A percentile compares a stretch with the other conserved stretches of the same genome.
phyloP scores from a whole-genome alignment of 2,797 vertebrate genomes.

The Falco rusticolus region DNA sequence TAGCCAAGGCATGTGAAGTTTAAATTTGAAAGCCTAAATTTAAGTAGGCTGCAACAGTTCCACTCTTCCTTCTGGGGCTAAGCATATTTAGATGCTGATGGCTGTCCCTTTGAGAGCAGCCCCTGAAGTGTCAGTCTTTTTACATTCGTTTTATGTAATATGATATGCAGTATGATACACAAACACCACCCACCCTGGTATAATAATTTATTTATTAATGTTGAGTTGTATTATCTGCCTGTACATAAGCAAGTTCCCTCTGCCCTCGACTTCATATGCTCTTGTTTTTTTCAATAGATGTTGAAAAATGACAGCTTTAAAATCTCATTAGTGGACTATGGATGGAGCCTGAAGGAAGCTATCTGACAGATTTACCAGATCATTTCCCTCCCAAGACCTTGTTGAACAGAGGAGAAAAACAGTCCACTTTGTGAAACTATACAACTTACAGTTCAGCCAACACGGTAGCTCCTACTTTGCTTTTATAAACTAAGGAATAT shows the following conservation, averaged over 20 bases:
- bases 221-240: background rate
- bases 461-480: background rate
- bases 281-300: background rate
- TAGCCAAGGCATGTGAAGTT: background rate
- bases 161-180: background rate
- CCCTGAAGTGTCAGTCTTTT: background rate
- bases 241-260: background rate
- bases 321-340: background rate
- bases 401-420: background rate
- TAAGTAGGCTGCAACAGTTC: background rate
- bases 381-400: background rate
- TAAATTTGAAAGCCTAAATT: background rate
- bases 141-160: background rate
- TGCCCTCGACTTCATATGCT: background rate
- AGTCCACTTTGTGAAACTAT: background rate
- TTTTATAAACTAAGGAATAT: background rate
- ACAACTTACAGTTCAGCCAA: background rate
- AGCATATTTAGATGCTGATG: background rate
- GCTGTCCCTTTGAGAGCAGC: background rate
- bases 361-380: background rate
- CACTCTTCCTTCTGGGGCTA: background rate
- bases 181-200: background rate
- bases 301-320: background rate
- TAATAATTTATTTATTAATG: background rate
- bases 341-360: background rate